Percentiles rank a stretch among this genome's conserved stretches.
These are phyloP conservation scores for Drosophila putrida DNA, from an alignment of 2,888 invertebrate species.

Conservation along the genomic window DNA sequence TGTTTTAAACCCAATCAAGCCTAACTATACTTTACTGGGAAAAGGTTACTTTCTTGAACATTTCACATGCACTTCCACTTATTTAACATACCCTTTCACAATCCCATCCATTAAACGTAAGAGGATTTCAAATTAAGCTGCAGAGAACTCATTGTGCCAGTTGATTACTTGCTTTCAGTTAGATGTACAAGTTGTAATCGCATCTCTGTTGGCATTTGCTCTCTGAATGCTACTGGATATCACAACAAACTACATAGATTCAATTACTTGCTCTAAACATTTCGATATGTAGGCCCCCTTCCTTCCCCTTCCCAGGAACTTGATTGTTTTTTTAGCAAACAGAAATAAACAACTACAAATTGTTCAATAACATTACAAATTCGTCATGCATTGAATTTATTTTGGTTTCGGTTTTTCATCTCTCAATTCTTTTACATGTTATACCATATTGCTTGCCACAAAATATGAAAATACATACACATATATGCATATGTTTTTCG, in stretches of 20 bases:
- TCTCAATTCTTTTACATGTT: not conserved
- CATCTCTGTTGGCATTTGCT: not conserved
- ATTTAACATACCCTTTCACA: not conserved
- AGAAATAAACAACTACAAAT: not conserved
- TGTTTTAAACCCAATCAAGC: too few species aligned
- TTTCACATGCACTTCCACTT: not conserved
- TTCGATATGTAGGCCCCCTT: not conserved
- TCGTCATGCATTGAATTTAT: conserved; percentile 64
- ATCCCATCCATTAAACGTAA: not conserved
- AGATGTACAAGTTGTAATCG: not conserved
- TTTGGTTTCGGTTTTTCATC: conserved; percentile 32
- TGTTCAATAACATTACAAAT: conserved; percentile 36
- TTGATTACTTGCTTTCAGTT: conserved; percentile 12
- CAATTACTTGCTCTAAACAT: conserved; percentile 6
- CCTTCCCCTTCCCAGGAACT: not conserved
- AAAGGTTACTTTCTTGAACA: too few species aligned
- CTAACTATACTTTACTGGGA: too few species aligned
- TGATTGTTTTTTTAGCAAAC: not conserved
- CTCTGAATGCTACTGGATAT: not conserved
- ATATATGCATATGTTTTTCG: not conserved
- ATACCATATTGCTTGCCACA: conserved; percentile 31
- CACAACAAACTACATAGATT: conserved; percentile 8
- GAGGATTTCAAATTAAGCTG: not conserved
- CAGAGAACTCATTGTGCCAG: conserved; percentile 3
- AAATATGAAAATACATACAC: conserved; percentile 1